Percentiles rank a stretch among this genome's conserved stretches.
Evolutionary conservation across 1,140 invertebrate genomes (phyloP).

Genomic region (Mycetomoellerius zeteki): DNA sequence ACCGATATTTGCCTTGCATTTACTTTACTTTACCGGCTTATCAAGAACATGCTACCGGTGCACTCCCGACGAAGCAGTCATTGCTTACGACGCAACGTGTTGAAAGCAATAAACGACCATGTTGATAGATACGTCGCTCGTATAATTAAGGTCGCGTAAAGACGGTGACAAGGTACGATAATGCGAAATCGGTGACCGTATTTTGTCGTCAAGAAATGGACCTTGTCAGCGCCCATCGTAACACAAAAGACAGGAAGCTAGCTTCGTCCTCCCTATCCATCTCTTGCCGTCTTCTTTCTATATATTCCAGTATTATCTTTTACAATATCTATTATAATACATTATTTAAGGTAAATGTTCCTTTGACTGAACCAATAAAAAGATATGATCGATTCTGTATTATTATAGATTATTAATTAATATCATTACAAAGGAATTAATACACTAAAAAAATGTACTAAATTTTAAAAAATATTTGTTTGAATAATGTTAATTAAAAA

Average conservation of each 20-base stretch:
- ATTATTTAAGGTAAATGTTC: neutral
- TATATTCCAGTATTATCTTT: neutral
- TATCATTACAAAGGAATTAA: too few species aligned
- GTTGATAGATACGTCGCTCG: constrained; percentile 62
- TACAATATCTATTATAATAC: constrained; percentile 3
- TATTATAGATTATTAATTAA: too few species aligned
- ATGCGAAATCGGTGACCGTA: constrained; percentile 76
- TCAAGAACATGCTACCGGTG: constrained; percentile 29
- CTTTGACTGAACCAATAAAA: too few species aligned
- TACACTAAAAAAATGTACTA: too few species aligned
- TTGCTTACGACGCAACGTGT: constrained; percentile 49
- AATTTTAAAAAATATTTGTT: too few species aligned
- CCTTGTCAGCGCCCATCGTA: constrained; percentile 41
- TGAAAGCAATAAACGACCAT: constrained; percentile 74
- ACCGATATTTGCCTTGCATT: constrained; percentile 35
- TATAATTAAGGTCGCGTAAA: constrained; percentile 78
- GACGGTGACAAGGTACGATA: constrained; percentile 75
- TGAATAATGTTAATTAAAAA: too few species aligned
- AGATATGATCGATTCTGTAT: too few species aligned
- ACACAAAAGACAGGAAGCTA: constrained; percentile 37
- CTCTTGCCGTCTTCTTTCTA: neutral
- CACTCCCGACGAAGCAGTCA: constrained; percentile 16
- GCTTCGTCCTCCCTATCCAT: neutral
- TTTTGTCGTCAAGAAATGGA: constrained; percentile 71
- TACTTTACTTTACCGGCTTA: constrained; percentile 39